Evolutionary conservation across 2,888 invertebrate genomes (phyloP), one percentile per base, ranked within the genome.

Genomic region (Pristionchus exspectatus): DNA sequence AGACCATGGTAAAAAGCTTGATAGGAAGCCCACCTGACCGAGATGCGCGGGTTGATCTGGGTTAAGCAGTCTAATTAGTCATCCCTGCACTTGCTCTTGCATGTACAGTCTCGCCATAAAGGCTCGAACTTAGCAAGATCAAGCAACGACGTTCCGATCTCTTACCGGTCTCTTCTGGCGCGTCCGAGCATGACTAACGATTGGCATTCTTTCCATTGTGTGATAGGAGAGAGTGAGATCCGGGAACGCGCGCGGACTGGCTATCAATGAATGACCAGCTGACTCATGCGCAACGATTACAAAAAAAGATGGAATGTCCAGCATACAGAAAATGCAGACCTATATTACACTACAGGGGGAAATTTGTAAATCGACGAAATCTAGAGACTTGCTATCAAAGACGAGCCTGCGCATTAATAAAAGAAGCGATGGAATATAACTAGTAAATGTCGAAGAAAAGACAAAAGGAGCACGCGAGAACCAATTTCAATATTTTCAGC

Each of bases 401-500:
- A n/a, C n/a, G n/a, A n/a, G n/a, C n/a, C n/a, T n/a, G n/a, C n/a
- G n/a, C n/a, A n/a, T n/a, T n/a, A 18, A 3, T 9, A 72, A 72
- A 72, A n/a, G 30, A 30, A 63, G 7, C 38, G 81, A 38, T n/a
- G 14, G n/a, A 7, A 3, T 21, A 69, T 14, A 21, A 30, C n/a
- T 30, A 30, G 69, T 30, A 9, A 14, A n/a, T n/a, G 12, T 7
- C n/a, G 69, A 69, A 24, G 24, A 9, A 5, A 14, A 30, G 7
- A 69, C 12, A 69, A n/a, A n/a, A n/a, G n/a, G n/a, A n/a, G n/a
- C n/a, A n/a, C n/a, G n/a, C n/a, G 69, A 7, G 69, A 30, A 24
- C 9, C n/a, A 27, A 84, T 10, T 59, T 7, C 21, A 24, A 24
- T 50, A 66, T 30, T 91, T 93, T 74, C 90, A 93, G 94, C 95